Evolutionary conservation across 2,888 invertebrate genomes (phyloP).

Genomic region (Drosophila hamatofila): DNA sequence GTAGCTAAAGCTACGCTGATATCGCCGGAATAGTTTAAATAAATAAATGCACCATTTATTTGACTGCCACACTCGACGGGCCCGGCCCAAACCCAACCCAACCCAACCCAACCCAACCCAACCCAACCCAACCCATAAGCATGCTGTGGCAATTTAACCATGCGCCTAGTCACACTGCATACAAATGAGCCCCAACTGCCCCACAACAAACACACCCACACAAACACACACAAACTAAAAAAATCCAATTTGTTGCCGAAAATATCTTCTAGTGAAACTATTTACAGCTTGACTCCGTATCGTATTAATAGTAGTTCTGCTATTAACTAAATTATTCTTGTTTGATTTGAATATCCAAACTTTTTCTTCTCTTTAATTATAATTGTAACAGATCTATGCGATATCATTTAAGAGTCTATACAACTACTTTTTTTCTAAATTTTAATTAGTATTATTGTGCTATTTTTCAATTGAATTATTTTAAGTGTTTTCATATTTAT

Average conservation of each 20-base stretch:
- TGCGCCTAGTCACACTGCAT: constrained; percentile 28
- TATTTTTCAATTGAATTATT: too few relatives aligned
- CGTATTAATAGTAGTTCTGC: not conserved
- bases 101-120: too few relatives aligned
- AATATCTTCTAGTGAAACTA: constrained; percentile 2
- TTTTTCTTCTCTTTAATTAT: not conserved
- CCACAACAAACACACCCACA: not conserved
- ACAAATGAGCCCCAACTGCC: constrained; percentile 5
- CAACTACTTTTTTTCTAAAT: too few relatives aligned
- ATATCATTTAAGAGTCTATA: not conserved
- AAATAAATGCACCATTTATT: constrained; percentile 62
- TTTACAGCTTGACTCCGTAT: not conserved
- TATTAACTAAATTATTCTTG: not conserved
- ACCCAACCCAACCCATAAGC: constrained; percentile 17
- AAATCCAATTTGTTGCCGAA: constrained; percentile 9
- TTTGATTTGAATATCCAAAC: rapidly evolving
- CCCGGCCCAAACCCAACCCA: constrained; percentile 18
- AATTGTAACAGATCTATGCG: not conserved
- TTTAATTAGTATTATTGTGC: too few relatives aligned
- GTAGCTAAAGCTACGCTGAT: constrained; percentile 55
- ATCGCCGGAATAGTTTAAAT: constrained; percentile 56
- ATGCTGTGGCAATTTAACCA: constrained; percentile 24
- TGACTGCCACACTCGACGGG: constrained; percentile 17
- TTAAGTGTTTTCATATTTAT: too few relatives aligned
- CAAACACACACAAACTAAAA: not conserved